Percentiles rank a stretch among this genome's conserved stretches.
These are phyloP conservation scores for Poeciliopsis gracilis DNA, from an alignment of 2,797 vertebrate species.

Conservation along the genomic window DNA sequence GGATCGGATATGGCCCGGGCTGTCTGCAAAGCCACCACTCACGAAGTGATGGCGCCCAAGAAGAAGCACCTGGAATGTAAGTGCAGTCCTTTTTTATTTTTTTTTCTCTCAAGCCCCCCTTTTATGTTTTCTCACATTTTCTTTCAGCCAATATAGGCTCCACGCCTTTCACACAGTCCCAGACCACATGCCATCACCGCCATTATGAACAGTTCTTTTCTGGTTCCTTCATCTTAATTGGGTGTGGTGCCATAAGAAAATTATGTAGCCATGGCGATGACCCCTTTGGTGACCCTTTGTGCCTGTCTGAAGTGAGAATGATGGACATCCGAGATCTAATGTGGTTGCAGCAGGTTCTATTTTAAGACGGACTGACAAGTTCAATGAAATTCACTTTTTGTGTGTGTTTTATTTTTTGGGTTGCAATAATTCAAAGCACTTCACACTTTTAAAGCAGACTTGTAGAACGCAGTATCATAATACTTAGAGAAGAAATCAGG, in stretches of 20 bases:
- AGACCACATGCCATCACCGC: conserved; percentile 29
- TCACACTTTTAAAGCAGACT: not conserved
- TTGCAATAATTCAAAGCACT: not conserved
- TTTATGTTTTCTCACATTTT: conserved; percentile 17
- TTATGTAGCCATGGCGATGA: conserved; percentile 52
- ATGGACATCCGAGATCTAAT: conserved; percentile 30
- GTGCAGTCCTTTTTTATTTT: conserved; percentile 63
- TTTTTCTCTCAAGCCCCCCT: not conserved
- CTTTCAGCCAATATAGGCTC: conserved; percentile 2
- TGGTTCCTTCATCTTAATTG: conserved; percentile 36
- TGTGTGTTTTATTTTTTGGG: not conserved
- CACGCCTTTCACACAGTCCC: not conserved
- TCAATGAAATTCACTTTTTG: conserved; percentile 3
- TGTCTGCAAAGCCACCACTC: conserved; percentile 99
- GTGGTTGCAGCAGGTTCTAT: conserved; percentile 22
- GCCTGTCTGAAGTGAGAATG: conserved; percentile 39
- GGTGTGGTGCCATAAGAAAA: conserved; percentile 58
- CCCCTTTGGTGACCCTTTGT: conserved; percentile 57
- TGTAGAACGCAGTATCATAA: not conserved
- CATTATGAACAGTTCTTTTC: conserved; percentile 12
- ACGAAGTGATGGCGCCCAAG: conserved; percentile 99
- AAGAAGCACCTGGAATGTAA: conserved; percentile 99
- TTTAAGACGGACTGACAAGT: conserved; percentile 39
- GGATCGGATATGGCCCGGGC: conserved; percentile 97
- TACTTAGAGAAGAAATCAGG: not conserved